Evolutionary conservation across 1,140 invertebrate genomes (phyloP).

Genomic region (Chlorops oryzae): DNA sequence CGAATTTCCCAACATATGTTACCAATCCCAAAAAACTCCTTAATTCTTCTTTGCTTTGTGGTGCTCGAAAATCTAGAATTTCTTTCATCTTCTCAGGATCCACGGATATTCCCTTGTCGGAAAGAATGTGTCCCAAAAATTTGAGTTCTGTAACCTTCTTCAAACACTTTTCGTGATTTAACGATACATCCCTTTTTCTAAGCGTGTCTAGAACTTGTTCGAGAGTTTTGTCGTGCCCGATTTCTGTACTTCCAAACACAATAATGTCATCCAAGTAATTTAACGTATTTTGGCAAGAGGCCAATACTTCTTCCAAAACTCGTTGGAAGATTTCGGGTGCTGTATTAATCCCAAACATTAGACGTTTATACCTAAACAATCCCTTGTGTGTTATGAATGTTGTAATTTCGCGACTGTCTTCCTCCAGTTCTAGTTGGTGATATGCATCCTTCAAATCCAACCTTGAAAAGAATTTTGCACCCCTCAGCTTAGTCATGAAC

Average conservation of each 20-base stretch:
- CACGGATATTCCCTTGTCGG: constrained; percentile 10
- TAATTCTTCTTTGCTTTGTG: constrained; percentile 12
- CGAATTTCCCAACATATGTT: constrained; percentile 17
- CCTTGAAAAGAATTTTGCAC: constrained; percentile 21
- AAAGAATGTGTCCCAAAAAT: constrained; percentile 18
- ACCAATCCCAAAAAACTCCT: constrained; percentile 16
- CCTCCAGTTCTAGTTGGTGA: constrained; percentile 32
- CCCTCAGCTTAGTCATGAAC: constrained; percentile 7
- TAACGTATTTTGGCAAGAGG: constrained; percentile 1
- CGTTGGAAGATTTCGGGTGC: constrained; percentile 24
- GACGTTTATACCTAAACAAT: constrained; percentile 20
- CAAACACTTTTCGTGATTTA: constrained; percentile 34
- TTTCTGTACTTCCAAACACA: constrained; percentile 25
- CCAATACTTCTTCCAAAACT: constrained; percentile 13
- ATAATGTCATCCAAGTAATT: constrained; percentile 24
- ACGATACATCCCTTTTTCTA: constrained; percentile 18
- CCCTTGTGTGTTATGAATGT: constrained; percentile 22
- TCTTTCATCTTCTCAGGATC: constrained; percentile 18
- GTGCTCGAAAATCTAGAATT: constrained; percentile 10
- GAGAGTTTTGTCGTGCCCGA: constrained; percentile 28
- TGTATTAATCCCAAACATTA: constrained; percentile 20
- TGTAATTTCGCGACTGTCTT: constrained; percentile 18
- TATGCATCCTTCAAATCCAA: constrained; percentile 26
- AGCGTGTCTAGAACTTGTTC: constrained; percentile 26
- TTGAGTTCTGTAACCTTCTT: constrained; percentile 14